Evolutionary conservation across 2,113 vertebrate genomes (phyloP).

Genomic region (Syngnathus typhle): DNA sequence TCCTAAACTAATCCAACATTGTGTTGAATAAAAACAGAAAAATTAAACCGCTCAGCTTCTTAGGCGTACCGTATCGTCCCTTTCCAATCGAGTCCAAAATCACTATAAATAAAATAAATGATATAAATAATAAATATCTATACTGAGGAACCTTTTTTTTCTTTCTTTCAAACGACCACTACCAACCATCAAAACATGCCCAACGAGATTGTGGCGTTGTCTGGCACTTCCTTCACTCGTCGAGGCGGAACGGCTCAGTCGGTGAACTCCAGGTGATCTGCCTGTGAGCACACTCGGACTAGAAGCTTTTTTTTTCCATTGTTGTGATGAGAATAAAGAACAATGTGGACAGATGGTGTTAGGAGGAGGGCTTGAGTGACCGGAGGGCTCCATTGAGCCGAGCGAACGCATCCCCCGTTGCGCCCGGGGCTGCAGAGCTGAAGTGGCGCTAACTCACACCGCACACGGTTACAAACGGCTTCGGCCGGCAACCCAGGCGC

Average conservation of each 20-base stretch:
- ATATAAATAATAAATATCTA: no score
- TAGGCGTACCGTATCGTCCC: no score
- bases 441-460: conserved; percentile 43
- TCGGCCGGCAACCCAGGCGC: conserved; percentile 33
- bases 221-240: not conserved
- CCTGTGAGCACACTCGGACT: not conserved
- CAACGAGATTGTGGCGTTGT: no score
- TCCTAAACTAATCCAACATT: no score
- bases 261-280: not conserved
- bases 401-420: conserved; percentile 38
- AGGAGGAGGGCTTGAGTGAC: conserved; percentile 24
- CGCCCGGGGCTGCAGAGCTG: conserved; percentile 44
- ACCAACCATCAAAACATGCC: no score
- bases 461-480: conserved; percentile 35
- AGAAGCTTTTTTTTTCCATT: not conserved
- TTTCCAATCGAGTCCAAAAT: no score
- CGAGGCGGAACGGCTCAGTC: not conserved
- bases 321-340: not conserved
- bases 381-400: conserved; percentile 24
- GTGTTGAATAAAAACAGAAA: no score
- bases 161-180: no score
- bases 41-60: no score
- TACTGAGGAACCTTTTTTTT: no score
- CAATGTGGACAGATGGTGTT: not conserved
- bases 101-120: no score